Evolutionary conservation across 1,140 invertebrate genomes (phyloP).

Genomic region (Pseudachorutes palmiensis): DNA sequence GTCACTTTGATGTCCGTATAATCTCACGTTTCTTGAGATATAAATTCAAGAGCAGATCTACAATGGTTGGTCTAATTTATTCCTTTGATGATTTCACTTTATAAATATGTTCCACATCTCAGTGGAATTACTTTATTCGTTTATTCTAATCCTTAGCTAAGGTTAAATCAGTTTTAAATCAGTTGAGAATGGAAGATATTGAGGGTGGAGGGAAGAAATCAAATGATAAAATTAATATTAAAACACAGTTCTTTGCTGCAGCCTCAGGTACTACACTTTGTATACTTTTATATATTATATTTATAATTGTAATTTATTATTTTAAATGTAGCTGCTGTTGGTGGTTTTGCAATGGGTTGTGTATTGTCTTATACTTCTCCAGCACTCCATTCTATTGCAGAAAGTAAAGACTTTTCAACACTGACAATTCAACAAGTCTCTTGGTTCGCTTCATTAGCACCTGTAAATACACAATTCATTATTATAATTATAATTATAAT

Average conservation of each 20-base stretch:
- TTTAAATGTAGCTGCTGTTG: not conserved
- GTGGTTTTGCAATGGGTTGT: not conserved
- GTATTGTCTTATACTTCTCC: slow-evolving; percentile 44
- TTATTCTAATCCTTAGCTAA: too few relatives aligned
- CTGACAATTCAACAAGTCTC: slow-evolving; percentile 50
- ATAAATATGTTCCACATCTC: too few relatives aligned
- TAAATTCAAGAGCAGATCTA: too few relatives aligned
- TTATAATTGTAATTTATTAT: not conserved
- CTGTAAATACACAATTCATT: slow-evolving; percentile 12
- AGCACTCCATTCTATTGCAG: slow-evolving; percentile 54
- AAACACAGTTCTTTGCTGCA: not conserved
- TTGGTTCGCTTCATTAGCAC: slow-evolving; percentile 56
- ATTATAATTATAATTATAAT: not conserved
- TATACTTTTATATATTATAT: not conserved
- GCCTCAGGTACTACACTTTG: not conserved
- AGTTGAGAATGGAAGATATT: too few relatives aligned
- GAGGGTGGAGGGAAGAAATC: not conserved
- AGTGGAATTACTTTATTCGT: too few relatives aligned
- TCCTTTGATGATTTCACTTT: too few relatives aligned
- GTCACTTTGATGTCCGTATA: too few relatives aligned
- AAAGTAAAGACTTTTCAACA: slow-evolving; percentile 46
- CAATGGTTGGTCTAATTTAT: too few relatives aligned
- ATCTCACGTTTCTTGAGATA: too few relatives aligned
- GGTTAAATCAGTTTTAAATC: too few relatives aligned
- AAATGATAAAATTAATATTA: not conserved